Evolutionary conservation across 2,797 vertebrate species (phyloP).

Genomic region (Silurus lanzhouensis): DNA sequence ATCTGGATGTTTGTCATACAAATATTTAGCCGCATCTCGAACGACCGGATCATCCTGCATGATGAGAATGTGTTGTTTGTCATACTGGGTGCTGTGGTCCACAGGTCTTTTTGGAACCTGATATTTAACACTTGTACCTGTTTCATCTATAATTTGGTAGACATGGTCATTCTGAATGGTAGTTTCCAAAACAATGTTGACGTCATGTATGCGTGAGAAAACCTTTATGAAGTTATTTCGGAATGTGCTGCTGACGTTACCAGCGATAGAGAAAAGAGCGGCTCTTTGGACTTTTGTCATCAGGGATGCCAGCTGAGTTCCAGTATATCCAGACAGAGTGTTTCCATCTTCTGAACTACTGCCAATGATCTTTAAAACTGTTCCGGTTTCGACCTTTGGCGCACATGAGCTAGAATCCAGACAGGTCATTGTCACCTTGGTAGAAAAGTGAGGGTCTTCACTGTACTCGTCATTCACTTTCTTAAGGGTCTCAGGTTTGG

Average conservation of each 20-base stretch:
- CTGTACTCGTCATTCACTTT: neutral
- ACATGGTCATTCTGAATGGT: neutral
- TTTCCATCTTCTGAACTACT: neutral
- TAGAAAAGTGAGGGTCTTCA: neutral
- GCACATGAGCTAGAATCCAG: neutral
- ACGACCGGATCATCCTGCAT: constrained; percentile 48
- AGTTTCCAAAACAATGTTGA: neutral
- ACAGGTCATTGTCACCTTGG: neutral
- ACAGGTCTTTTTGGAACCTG: constrained; percentile 14
- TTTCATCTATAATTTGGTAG: neutral
- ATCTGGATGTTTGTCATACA: constrained; percentile 54
- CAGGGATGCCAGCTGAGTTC: neutral
- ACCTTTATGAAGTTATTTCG: neutral
- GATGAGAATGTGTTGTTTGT: constrained; percentile 60
- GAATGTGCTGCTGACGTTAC: neutral
- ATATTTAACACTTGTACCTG: neutral
- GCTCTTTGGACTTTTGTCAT: neutral
- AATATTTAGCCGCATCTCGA: constrained; percentile 29
- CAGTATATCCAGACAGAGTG: neutral
- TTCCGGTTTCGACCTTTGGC: neutral
- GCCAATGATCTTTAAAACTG: neutral
- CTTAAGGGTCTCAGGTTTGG: neutral
- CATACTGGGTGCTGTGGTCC: constrained; percentile 59
- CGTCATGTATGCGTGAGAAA: neutral
- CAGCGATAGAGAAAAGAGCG: neutral